A percentile compares a stretch with the other conserved stretches of the same genome.
These are phyloP conservation scores for Drosophila nigricruria DNA, from an alignment of 2,888 invertebrate species.

Conservation along the genomic window DNA sequence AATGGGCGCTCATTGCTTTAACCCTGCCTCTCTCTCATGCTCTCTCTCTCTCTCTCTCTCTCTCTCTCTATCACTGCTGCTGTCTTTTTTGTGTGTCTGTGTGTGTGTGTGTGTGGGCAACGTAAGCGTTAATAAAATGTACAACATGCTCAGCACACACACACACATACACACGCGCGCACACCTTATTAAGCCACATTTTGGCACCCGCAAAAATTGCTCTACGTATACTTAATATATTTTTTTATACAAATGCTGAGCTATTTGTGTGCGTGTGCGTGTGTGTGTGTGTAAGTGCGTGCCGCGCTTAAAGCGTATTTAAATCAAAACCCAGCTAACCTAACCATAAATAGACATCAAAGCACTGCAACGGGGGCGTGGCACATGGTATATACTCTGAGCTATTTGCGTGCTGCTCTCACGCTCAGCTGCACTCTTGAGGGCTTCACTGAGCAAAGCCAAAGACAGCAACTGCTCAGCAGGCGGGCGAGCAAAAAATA, in stretches of 20 bases:
- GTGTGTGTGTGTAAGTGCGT: constrained; percentile 1
- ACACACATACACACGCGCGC: constrained; percentile 26
- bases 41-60: background rate
- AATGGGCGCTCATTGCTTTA: constrained; percentile 56
- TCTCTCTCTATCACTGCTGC: constrained; percentile 9
- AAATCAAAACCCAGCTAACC: constrained; percentile 52
- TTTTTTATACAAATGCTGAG: constrained; percentile 16
- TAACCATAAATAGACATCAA: constrained; percentile 74
- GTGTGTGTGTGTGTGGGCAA: constrained; percentile 28
- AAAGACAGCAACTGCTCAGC: constrained; percentile 23
- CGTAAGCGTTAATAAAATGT: constrained; percentile 64
- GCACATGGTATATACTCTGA: constrained; percentile 17
- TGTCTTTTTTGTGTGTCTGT: constrained; percentile 11
- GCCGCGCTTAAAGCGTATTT: constrained; percentile 53
- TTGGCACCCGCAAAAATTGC: constrained; percentile 59
- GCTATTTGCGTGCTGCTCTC: constrained; percentile 74
- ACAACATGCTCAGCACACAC: constrained; percentile 42
- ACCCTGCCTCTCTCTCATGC: background rate
- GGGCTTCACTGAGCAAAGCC: constrained; percentile 66
- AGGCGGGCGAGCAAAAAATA: constrained; percentile 11
- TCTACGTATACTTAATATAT: constrained; percentile 65
- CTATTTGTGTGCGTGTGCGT: constrained; percentile 10
- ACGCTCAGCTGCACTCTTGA: constrained; percentile 62
- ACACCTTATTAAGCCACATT: constrained; percentile 57
- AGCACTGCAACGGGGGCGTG: constrained; percentile 43